These are phyloP conservation scores for Pseudococcus jackbeardsleyi DNA, from an alignment of 2,888 invertebrate species.

Conservation along the genomic window DNA sequence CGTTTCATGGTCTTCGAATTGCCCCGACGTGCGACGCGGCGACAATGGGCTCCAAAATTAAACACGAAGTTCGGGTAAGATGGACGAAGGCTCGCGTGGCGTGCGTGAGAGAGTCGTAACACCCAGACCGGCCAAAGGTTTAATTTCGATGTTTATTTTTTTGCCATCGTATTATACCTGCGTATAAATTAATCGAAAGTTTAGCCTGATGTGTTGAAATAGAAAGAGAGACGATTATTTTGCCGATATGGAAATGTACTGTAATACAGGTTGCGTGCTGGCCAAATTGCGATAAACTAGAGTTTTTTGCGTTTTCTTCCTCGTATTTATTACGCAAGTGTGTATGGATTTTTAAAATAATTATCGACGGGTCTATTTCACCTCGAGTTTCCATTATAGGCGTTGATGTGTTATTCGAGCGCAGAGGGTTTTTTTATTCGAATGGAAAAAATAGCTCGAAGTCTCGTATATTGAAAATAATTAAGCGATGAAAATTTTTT, in stretches of 20 bases:
- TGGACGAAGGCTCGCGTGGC: neutral
- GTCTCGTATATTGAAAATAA: neutral
- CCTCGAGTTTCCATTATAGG: neutral
- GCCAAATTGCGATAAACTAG: neutral
- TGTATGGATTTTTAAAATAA: neutral
- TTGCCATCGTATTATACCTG: neutral
- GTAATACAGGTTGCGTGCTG: neutral
- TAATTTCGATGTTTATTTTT: neutral
- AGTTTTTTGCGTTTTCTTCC: constrained; percentile 1
- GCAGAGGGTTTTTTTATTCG: neutral
- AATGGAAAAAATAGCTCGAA: neutral
- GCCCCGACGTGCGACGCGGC: neutral
- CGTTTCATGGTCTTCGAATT: constrained; percentile 19
- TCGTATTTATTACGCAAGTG: neutral
- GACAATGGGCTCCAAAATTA: constrained; percentile 22
- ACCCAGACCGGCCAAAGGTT: neutral
- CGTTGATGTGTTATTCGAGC: neutral
- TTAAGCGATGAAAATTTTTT: neutral
- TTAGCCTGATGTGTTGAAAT: constrained; percentile 2
- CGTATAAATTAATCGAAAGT: constrained; percentile 44
- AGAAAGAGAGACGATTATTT: neutral
- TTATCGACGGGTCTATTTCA: neutral
- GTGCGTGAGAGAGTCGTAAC: neutral
- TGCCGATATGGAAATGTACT: constrained; percentile 7
- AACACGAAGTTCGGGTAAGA: neutral